Evolutionary conservation across 2,888 invertebrate species (phyloP).

Genomic region (Panopea generosa): DNA sequence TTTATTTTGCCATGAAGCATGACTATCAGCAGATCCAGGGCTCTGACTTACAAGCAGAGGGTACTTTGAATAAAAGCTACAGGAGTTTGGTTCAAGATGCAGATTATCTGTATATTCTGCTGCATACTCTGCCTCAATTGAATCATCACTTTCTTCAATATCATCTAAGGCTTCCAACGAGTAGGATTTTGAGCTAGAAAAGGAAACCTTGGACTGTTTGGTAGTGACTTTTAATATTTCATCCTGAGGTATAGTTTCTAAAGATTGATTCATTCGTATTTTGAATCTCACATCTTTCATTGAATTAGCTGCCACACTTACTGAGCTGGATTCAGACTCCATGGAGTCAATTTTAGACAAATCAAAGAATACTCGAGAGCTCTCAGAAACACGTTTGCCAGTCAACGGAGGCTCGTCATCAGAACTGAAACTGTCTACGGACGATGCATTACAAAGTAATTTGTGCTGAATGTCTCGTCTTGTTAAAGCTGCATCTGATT

Average conservation of each 20-base stretch:
- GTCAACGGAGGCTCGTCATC: slow-evolving; percentile 34
- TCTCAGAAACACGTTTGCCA: slow-evolving; percentile 80
- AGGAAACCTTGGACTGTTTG: slow-evolving; percentile 52
- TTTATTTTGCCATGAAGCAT: slow-evolving; percentile 63
- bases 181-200: slow-evolving; percentile 35
- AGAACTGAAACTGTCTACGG: slow-evolving; percentile 40
- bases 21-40: slow-evolving; percentile 43
- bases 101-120: slow-evolving; percentile 32
- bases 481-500: slow-evolving; percentile 79
- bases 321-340: slow-evolving; percentile 58
- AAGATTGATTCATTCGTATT: slow-evolving; percentile 65
- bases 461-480: slow-evolving; percentile 36
- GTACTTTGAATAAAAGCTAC: slow-evolving; percentile 61
- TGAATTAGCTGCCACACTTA: slow-evolving; percentile 59
- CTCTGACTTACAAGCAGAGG: slow-evolving; percentile 52
- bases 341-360: slow-evolving; percentile 79
- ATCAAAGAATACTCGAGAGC: slow-evolving; percentile 84
- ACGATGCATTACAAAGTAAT: slow-evolving; percentile 26
- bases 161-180: slow-evolving; percentile 55
- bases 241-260: slow-evolving; percentile 83
- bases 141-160: slow-evolving; percentile 61
- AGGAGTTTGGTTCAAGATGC: slow-evolving; percentile 26
- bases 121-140: slow-evolving; percentile 33
- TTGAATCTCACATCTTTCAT: slow-evolving; percentile 59
- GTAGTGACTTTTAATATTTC: slow-evolving; percentile 77